phyloP scores from a whole-genome alignment of 1,140 invertebrate species.

The Panagrolaimus sp. region DNA sequence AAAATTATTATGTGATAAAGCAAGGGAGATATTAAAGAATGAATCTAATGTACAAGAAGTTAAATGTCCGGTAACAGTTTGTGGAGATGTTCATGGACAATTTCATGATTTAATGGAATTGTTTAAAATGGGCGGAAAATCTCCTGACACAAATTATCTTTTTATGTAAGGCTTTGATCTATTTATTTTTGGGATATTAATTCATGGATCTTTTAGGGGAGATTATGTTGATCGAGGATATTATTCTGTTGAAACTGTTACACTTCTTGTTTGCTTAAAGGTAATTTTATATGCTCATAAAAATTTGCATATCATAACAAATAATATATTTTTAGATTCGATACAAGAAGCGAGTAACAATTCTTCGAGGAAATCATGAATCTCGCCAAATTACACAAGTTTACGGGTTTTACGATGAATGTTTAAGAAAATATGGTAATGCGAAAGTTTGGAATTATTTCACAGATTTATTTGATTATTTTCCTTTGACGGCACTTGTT shows the following conservation, averaged over 20 bases:
- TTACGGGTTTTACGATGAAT: constrained; percentile 60
- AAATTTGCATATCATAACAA: constrained; percentile 1
- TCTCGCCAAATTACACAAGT: constrained; percentile 93
- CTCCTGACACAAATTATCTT: constrained; percentile 32
- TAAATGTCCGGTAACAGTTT: constrained; percentile 94
- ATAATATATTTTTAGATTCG: constrained; percentile 68
- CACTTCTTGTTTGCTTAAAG: constrained; percentile 89
- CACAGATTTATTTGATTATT: constrained; percentile 89
- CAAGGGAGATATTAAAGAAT: constrained; percentile 83
- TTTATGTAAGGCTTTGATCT: constrained; percentile 29
- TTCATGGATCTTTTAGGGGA: constrained; percentile 15
- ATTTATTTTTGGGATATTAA: constrained; percentile 14
- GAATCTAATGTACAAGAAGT: constrained; percentile 97
- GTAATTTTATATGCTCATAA: constrained; percentile 74
- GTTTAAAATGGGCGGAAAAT: constrained; percentile 31
- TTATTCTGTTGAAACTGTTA: constrained; percentile 97
- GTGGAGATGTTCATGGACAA: constrained; percentile 97
- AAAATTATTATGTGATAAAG: constrained; percentile 16
- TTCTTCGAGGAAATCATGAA: constrained; percentile 94
- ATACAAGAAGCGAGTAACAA: constrained; percentile 95
- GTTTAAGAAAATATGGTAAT: constrained; percentile 95
- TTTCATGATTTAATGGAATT: constrained; percentile 74
- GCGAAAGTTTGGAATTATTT: constrained; percentile 99
- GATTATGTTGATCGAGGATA: constrained; percentile 98
- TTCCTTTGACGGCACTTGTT: constrained; percentile 90